Evolutionary conservation across 2,797 vertebrate species (phyloP).

Genomic region (Acrossocheilus wenchowensis): DNA sequence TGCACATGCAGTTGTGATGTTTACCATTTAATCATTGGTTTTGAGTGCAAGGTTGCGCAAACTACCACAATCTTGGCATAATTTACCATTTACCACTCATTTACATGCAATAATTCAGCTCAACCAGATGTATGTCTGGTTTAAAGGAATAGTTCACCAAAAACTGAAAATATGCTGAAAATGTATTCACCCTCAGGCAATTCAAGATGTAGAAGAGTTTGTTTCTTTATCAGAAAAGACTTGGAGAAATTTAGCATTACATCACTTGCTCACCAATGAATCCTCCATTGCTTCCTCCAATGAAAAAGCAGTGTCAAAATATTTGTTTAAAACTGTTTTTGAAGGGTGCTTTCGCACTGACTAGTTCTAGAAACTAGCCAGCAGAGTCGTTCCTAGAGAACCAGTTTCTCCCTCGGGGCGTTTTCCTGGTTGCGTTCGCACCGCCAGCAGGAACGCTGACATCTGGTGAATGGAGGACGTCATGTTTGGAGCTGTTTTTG

Average conservation of each 20-base stretch:
- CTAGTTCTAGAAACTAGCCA: too few relatives aligned
- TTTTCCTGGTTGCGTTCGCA: too few relatives aligned
- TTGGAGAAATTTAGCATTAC: not conserved
- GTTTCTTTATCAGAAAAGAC: not conserved
- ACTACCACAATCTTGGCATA: not conserved
- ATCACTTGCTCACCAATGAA: not conserved
- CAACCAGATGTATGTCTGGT: not conserved
- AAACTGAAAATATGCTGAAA: not conserved
- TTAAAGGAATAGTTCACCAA: not conserved
- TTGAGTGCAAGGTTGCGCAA: not conserved
- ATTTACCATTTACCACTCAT: not conserved
- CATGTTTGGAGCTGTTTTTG: too few relatives aligned
- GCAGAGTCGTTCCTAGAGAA: too few relatives aligned
- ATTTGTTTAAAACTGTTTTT: too few relatives aligned
- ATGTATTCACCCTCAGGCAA: not conserved
- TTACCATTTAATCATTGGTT: not conserved
- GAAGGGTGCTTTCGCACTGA: too few relatives aligned
- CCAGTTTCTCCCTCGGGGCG: too few relatives aligned
- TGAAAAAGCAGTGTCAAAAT: too few relatives aligned
- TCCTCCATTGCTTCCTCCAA: too few relatives aligned
- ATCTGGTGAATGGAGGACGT: too few relatives aligned
- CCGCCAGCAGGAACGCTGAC: too few relatives aligned
- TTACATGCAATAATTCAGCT: not conserved
- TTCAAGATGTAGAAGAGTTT: not conserved
- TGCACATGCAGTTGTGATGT: not conserved